Evolutionary conservation across 2,113 vertebrate species (phyloP), one percentile per base, ranked within the genome.

Genomic region (Glareola pratincola): DNA sequence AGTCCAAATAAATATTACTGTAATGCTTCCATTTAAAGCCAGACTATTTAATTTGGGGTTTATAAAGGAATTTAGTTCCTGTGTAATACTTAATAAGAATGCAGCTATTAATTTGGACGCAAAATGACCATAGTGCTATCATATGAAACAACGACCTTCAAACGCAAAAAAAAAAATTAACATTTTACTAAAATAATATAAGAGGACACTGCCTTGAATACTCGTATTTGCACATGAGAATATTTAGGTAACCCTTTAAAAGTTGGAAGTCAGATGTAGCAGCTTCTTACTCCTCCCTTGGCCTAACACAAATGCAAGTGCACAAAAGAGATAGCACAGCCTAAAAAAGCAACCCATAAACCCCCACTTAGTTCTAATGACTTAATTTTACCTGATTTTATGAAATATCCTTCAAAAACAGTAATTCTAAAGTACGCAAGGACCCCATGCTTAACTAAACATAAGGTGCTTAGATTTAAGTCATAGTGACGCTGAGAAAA

Each of bases 301-400:
- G 26, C 0, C 0, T 39, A 67, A 71, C 27, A 14, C 16, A 32
- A 6, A 19, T 1, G 14, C 36, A 36, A 2, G 1, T 3, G 4
- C 20, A 23, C 24, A 47, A 92, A 79, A 48, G 36, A 85, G 4
- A 24, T 3, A 39, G 8, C 8, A 60, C 91, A 67, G 22, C 12
- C 3, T 41, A 43, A 64, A 84, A 50, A 34, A 13, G 36, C 26
- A 43, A n/a, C 4, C 37, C 47, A 57, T 12, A 88, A 81, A 36
- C 3, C 1, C 8, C 3, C 10, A 19, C 34, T 88, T 45, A 84
- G 5, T 77, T 75, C 22, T 39, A 64, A 64, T 20, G 4, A 59
- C 11, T 34, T 64, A 10, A n/a, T 82, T 74, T 75, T 34, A 59
- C n/a, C 11, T 48, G 37, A n/a, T 82, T 73, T 76, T 66, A 48